Conservation (phyloP, 2,113 vertebrate species). For the Muntiacus muntjak region DNA sequence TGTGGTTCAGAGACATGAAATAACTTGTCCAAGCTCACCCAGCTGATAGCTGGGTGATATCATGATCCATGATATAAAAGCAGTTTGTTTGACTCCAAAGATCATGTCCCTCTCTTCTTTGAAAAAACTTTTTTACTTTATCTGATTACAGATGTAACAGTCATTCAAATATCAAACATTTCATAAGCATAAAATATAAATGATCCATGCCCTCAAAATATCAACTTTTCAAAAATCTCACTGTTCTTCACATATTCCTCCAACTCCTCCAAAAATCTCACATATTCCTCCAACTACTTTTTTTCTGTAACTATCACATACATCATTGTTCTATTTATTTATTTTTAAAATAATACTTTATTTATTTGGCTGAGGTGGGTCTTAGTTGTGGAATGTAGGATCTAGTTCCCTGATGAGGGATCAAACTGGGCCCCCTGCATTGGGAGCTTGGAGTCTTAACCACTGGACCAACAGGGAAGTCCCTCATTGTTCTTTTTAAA, state of each 20-base stretch:
- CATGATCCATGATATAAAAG: neutral
- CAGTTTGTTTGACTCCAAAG: neutral
- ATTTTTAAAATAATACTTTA: neutral
- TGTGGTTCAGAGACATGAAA: neutral
- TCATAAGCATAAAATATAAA: neutral
- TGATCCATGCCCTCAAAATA: neutral
- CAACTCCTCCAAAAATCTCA: neutral
- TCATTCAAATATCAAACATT: neutral
- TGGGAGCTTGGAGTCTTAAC: neutral
- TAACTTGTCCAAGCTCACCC: neutral
- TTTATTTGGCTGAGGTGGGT: neutral
- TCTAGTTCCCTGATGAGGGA: neutral
- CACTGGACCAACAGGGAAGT: neutral
- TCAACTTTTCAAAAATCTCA: neutral
- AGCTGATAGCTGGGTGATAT: neutral
- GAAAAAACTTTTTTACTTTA: neutral
- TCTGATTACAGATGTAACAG: neutral
- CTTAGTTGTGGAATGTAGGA: neutral
- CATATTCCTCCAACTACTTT: neutral
- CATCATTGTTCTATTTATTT: neutral
- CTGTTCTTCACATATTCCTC: neutral
- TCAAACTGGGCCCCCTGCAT: neutral
- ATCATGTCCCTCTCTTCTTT: neutral
- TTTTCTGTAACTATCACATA: neutral
- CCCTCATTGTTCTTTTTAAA: neutral